Base-by-base conservation (phyloP, 2,888 invertebrate species). In the Eudemis profundana region DNA sequence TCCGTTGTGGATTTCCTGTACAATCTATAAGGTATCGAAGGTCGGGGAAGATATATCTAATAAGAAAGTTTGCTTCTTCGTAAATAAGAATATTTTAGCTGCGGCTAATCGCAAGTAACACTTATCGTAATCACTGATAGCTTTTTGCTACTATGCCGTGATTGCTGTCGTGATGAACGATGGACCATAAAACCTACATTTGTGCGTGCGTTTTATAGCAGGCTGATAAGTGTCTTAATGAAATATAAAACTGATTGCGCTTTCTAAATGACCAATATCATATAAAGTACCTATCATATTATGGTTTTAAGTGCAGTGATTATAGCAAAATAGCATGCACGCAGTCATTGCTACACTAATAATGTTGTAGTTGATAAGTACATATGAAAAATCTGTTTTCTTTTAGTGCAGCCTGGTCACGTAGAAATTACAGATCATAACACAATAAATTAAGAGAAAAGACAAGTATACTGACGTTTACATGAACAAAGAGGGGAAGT, bases 1-100 rank as follows among this genome's bases (percentile, higher is more conserved):
- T 19, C 14, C 29, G 49, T 56, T 63, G 47, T 56, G 54, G 21
- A 49, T 56, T 49, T 56, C 50, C 50, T 50, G 50, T 8, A 17
- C 47, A 15, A 27, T 38, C 15, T 54, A 8, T 7, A 27, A 54
- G 23, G 38, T 23, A 38, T n/a, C 1, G 19, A 36, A 17, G 19
- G 27, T 8, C 33, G 33, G 33, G 1, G 33, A n/a, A n/a, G n/a
- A n/a, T n/a, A n/a, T n/a, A n/a, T n/a, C n/a, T n/a, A n/a, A n/a
- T n/a, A n/a, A n/a, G n/a, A n/a, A n/a, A n/a, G n/a, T n/a, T n/a
- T n/a, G n/a, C n/a, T n/a, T n/a, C n/a, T n/a, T n/a, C n/a, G n/a
- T n/a, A n/a, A n/a, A n/a, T n/a, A n/a, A n/a, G n/a, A n/a, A n/a
- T n/a, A n/a, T n/a, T n/a, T n/a, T n/a, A n/a, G n/a, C n/a, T n/a